These are phyloP conservation scores for Liasis olivaceus DNA, from an alignment of 2,797 vertebrate species.

Conservation along the genomic window DNA sequence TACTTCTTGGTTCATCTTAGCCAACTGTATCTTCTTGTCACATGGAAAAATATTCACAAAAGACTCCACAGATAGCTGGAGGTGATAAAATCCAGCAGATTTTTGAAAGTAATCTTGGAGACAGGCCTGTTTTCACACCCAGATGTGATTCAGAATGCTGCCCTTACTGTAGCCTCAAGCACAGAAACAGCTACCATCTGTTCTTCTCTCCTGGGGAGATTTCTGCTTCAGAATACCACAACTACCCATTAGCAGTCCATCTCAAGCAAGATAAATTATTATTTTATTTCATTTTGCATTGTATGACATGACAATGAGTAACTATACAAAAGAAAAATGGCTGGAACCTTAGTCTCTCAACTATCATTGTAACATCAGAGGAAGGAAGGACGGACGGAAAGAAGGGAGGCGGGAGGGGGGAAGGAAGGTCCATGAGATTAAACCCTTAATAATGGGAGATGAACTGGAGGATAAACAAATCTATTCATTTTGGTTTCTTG, in stretches of 20 bases:
- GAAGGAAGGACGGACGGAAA: background rate
- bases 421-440: background rate
- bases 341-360: background rate
- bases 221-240: conserved; percentile 46
- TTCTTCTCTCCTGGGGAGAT: conserved; percentile 16
- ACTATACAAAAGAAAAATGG: background rate
- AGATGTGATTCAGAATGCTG: conserved; percentile 1
- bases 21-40: conserved; percentile 18
- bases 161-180: background rate
- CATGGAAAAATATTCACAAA: conserved; percentile 22
- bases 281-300: background rate
- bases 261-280: conserved; percentile 6
- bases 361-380: background rate
- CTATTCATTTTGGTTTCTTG: background rate
- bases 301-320: background rate
- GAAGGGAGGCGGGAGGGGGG: background rate
- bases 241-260: conserved; percentile 10
- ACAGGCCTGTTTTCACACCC: conserved; percentile 6
- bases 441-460: background rate
- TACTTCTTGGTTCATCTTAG: background rate
- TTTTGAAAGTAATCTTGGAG: conserved; percentile 54
- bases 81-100: conserved; percentile 42
- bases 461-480: background rate
- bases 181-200: background rate
- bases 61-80: conserved; percentile 50